These are phyloP conservation scores for Protonibea diacanthus DNA, from an alignment of 2,797 vertebrate species.

Conservation along the genomic window DNA sequence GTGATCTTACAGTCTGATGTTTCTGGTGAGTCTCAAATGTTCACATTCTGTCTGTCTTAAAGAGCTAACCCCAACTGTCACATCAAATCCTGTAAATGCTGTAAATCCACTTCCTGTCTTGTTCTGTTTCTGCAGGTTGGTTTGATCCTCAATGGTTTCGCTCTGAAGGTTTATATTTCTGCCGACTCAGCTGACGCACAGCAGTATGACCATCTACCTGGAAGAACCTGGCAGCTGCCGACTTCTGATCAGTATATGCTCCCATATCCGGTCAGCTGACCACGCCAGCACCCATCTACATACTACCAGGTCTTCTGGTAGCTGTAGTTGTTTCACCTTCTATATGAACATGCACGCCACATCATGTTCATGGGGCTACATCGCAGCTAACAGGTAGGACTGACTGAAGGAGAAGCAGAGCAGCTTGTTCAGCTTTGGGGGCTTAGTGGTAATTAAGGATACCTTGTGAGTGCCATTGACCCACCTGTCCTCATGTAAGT, in stretches of 20 bases:
- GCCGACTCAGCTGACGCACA: conserved; percentile 16
- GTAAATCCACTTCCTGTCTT: too few species aligned
- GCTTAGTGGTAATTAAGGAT: too few species aligned
- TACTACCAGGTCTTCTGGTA: conserved; percentile 77
- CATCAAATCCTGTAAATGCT: background rate
- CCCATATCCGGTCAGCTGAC: conserved; percentile 73
- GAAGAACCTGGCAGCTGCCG: conserved; percentile 81
- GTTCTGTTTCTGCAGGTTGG: conserved; percentile 56
- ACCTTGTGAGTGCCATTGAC: too few species aligned
- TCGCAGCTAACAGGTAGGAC: conserved; percentile 82
- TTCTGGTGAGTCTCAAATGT: conserved; percentile 59
- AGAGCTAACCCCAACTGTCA: background rate
- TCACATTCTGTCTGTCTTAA: background rate
- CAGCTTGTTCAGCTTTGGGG: too few species aligned
- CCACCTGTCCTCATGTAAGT: too few species aligned
- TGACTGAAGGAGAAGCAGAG: too few species aligned
- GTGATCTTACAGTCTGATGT: conserved; percentile 72
- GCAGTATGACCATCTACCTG: conserved; percentile 80
- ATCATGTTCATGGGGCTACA: conserved; percentile 85
- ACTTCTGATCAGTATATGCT: conserved; percentile 83
- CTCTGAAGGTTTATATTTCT: conserved; percentile 82
- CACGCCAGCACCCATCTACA: conserved; percentile 15
- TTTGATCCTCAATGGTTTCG: conserved; percentile 77
- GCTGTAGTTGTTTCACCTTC: conserved; percentile 70
- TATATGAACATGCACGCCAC: conserved; percentile 86